Conservation (phyloP, 2,113 vertebrate species). For the Zosterops pallidus region DNA sequence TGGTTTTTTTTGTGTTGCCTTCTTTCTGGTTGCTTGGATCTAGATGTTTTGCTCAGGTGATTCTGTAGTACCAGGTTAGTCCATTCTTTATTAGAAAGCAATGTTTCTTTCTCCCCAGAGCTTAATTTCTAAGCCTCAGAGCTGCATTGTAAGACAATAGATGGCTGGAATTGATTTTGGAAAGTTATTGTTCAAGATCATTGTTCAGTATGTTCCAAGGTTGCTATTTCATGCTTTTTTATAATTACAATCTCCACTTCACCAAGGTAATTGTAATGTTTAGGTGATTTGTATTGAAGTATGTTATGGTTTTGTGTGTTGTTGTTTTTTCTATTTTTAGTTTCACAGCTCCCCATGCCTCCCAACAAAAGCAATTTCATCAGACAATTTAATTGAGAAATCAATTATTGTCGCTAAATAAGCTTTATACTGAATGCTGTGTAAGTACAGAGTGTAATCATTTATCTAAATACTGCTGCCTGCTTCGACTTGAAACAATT, state of each 20-base stretch:
- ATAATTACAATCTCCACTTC: neutral
- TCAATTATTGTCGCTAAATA: neutral
- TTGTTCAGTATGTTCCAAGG: neutral
- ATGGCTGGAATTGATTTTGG: neutral
- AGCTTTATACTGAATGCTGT: neutral
- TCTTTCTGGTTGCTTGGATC: neutral
- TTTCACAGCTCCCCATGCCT: neutral
- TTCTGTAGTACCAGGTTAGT: neutral
- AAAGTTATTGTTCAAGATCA: neutral
- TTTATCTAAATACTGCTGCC: neutral
- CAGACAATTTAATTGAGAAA: neutral
- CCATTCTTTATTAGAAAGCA: neutral
- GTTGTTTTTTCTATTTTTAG: neutral
- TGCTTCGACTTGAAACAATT: neutral
- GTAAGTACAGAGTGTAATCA: neutral
- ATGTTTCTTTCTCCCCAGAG: neutral
- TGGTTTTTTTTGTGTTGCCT: neutral
- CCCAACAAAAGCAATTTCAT: neutral
- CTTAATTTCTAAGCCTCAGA: neutral
- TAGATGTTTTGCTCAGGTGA: neutral
- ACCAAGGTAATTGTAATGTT: neutral
- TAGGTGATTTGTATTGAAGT: neutral
- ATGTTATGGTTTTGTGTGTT: rapidly evolving
- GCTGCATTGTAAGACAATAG: neutral
- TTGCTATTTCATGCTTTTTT: neutral